Conservation (phyloP, 2,888 invertebrate genomes). For the Charanyca ferruginea region DNA sequence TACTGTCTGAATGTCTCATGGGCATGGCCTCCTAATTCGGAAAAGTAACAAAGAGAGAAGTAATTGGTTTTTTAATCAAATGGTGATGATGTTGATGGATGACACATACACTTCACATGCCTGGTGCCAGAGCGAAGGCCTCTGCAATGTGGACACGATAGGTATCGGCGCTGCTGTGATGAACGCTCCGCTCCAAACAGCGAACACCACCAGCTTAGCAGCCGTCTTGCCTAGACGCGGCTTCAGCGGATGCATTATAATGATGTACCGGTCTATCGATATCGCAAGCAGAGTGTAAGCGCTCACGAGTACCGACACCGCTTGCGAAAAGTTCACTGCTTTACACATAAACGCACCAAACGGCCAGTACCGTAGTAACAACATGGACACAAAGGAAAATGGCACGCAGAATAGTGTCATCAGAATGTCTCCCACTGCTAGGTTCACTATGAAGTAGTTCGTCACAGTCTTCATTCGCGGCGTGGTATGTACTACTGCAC, state of each 20-base stretch:
- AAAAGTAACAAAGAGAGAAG: background rate
- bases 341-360: constrained; percentile 96
- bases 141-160: constrained; percentile 92
- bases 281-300: constrained; percentile 98
- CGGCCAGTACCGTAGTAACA: constrained; percentile 96
- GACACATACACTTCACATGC: constrained; percentile 92
- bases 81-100: background rate
- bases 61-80: background rate
- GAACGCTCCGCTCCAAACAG: constrained; percentile 95
- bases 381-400: constrained; percentile 95
- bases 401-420: constrained; percentile 98
- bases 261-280: constrained; percentile 97
- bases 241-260: constrained; percentile 96
- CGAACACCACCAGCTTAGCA: constrained; percentile 93
- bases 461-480: constrained; percentile 98
- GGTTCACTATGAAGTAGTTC: constrained; percentile 97
- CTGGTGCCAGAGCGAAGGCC: constrained; percentile 92
- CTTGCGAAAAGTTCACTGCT: constrained; percentile 95
- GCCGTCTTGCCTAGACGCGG: constrained; percentile 94
- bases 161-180: constrained; percentile 96
- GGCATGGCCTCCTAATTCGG: constrained; percentile 2
- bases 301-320: constrained; percentile 95
- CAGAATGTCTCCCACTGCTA: constrained; percentile 97
- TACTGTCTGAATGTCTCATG: background rate
- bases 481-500: constrained; percentile 95